Evolutionary conservation across 2,113 vertebrate species (phyloP).

Genomic region (Scortum barcoo): DNA sequence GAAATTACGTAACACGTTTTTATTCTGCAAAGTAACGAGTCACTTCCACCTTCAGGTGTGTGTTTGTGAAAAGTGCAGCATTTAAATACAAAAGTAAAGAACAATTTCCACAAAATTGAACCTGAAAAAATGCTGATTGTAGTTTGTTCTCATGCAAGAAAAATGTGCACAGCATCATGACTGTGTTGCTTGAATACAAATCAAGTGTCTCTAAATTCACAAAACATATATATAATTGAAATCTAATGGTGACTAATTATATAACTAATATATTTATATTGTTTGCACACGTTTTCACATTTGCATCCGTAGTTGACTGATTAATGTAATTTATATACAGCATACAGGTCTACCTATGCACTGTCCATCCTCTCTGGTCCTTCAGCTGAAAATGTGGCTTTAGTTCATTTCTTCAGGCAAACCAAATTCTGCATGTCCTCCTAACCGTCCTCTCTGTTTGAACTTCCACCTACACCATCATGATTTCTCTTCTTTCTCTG

Average conservation of each 20-base stretch:
- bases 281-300: neutral
- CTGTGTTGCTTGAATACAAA: neutral
- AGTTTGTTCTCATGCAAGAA: neutral
- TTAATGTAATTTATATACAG: neutral
- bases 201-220: neutral
- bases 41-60: neutral
- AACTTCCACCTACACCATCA: constrained; percentile 1
- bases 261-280: neutral
- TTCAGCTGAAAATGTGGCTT: constrained; percentile 20
- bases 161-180: neutral
- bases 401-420: constrained; percentile 29
- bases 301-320: neutral
- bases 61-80: neutral
- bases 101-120: neutral
- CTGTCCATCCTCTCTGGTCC: neutral
- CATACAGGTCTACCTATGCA: neutral
- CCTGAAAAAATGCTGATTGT: neutral
- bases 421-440: neutral
- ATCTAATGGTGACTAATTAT: no score
- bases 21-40: neutral
- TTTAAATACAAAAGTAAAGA: neutral
- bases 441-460: constrained; percentile 32
- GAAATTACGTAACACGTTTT: neutral
- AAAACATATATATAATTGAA: neutral
- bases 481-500: constrained; percentile 29